Conservation (phyloP, 2,888 invertebrate species). For the Chymomyza amoena region DNA sequence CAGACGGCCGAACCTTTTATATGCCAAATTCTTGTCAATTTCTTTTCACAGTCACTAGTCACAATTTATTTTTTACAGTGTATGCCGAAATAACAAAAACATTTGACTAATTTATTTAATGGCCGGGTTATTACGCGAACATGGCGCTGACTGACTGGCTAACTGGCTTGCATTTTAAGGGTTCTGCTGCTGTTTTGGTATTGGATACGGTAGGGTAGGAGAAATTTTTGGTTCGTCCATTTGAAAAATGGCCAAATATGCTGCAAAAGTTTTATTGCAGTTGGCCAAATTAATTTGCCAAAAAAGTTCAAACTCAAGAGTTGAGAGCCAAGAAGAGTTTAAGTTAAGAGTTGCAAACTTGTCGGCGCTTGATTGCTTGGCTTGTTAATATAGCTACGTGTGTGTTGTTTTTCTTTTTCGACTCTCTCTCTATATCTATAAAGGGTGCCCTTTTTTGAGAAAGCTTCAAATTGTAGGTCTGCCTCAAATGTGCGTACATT, state of each 20-base stretch:
- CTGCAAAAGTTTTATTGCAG: slow-evolving; percentile 69
- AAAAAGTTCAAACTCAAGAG: slow-evolving; percentile 37
- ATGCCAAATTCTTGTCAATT: too few species aligned
- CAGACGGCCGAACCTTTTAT: too few species aligned
- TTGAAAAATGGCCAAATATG: slow-evolving; percentile 65
- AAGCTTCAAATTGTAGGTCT: not conserved
- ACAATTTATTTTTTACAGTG: not conserved
- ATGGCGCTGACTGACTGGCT: slow-evolving; percentile 28
- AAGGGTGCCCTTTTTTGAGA: too few species aligned
- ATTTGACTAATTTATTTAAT: slow-evolving; percentile 68
- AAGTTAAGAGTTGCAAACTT: slow-evolving; percentile 13
- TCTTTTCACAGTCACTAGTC: too few species aligned
- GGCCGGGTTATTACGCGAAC: slow-evolving; percentile 66
- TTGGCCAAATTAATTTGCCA: slow-evolving; percentile 68
- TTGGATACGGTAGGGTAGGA: not conserved
- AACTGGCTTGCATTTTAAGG: not conserved
- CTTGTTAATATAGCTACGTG: slow-evolving; percentile 3
- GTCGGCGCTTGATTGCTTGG: slow-evolving; percentile 7
- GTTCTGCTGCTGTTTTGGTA: too few species aligned
- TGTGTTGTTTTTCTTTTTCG: slow-evolving; percentile 8
- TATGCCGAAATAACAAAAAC: slow-evolving; percentile 17
- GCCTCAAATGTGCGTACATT: slow-evolving; percentile 62
- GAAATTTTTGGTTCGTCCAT: slow-evolving; percentile 2
- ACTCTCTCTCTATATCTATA: too few species aligned
- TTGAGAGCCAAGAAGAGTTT: not conserved